Conservation (phyloP, 2,888 invertebrate species). For the Chesias legatella region DNA sequence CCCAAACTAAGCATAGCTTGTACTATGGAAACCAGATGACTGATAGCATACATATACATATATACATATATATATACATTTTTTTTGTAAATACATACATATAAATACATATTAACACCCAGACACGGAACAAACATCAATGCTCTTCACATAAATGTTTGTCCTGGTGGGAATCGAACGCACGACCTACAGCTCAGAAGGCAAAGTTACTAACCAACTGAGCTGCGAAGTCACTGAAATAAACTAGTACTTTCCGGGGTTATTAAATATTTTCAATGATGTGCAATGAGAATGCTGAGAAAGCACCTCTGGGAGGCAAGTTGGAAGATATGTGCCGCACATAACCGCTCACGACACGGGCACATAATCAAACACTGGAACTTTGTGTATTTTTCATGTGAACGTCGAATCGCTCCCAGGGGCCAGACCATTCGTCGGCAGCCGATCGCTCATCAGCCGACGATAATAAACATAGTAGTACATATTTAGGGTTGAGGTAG, state of each 20-base stretch:
- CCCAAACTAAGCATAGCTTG: too few species aligned
- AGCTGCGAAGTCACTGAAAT: too few species aligned
- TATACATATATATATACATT: too few species aligned
- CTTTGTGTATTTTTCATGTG: constrained; percentile 30
- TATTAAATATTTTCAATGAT: constrained; percentile 31
- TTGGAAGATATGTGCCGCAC: constrained; percentile 30
- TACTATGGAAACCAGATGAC: too few species aligned
- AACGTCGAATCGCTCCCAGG: constrained; percentile 25
- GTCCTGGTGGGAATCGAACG: too few species aligned
- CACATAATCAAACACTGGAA: constrained; percentile 38
- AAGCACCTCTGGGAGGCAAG: constrained; percentile 30
- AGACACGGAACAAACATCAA: too few species aligned
- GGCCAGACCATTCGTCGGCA: constrained; percentile 12
- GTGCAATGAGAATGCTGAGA: constrained; percentile 28
- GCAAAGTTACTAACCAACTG: too few species aligned
- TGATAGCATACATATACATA: too few species aligned
- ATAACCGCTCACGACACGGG: constrained; percentile 33
- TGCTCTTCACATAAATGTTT: too few species aligned
- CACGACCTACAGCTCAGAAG: too few species aligned
- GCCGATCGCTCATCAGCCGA: constrained; percentile 23
- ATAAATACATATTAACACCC: too few species aligned
- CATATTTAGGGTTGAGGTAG: neutral
- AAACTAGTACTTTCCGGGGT: constrained; percentile 4
- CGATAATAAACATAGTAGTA: constrained; percentile 17
- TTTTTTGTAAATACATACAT: too few species aligned